Evolutionary conservation across 1,140 invertebrate species (phyloP).

Genomic region (Bombus consobrinus): DNA sequence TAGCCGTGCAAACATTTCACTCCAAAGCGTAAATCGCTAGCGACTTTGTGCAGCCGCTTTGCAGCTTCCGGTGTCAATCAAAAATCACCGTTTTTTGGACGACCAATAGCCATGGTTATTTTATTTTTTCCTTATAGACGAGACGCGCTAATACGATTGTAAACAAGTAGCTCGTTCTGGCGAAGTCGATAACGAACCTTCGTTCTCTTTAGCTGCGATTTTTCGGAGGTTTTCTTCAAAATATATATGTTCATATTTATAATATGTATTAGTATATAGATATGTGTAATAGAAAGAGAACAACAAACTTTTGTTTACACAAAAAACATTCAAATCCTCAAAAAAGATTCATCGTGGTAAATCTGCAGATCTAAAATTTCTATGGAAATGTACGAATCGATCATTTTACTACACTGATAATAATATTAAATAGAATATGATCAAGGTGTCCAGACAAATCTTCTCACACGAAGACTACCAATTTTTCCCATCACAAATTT

Average conservation of each 20-base stretch:
- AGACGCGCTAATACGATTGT: not conserved
- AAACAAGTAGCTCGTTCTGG: not conserved
- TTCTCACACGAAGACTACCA: not conserved
- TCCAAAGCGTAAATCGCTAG: conserved; percentile 22
- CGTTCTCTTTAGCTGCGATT: not conserved
- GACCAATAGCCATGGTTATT: not conserved
- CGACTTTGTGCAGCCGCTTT: conserved; percentile 37
- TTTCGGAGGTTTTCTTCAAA: not conserved
- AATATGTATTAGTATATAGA: too few species aligned
- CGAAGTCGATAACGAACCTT: not conserved
- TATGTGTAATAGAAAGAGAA: too few species aligned
- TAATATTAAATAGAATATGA: not conserved
- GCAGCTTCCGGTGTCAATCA: not conserved
- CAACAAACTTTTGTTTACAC: too few species aligned
- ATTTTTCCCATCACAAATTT: not conserved
- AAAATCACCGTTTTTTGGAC: not conserved
- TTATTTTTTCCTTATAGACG: not conserved
- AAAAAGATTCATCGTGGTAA: too few species aligned
- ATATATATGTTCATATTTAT: too few species aligned
- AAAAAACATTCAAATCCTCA: too few species aligned
- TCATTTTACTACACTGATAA: not conserved
- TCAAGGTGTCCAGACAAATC: not conserved
- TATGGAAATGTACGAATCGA: too few species aligned
- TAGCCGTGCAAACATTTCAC: conserved; percentile 42
- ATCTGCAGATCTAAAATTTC: too few species aligned